A percentile compares a stretch with the other conserved stretches of the same genome.
These are phyloP conservation scores for Emydocephalus ijimae DNA, from an alignment of 2,113 vertebrate genomes.

Conservation along the genomic window DNA sequence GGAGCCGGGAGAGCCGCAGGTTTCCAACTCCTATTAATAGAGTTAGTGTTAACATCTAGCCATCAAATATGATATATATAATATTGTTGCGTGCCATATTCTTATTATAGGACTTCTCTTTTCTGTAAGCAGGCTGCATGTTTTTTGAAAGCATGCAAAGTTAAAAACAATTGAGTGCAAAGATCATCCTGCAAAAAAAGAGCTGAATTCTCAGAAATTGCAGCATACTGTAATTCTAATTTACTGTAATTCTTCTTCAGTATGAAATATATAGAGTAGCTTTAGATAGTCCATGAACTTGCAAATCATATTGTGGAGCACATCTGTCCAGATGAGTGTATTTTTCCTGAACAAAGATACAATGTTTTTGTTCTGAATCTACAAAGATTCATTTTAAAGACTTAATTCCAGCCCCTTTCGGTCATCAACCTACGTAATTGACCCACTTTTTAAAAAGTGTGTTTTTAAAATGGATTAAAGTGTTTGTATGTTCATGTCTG, in stretches of 20 bases:
- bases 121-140: neutral
- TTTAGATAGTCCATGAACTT: neutral
- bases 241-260: neutral
- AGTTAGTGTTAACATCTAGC: neutral
- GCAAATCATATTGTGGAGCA: neutral
- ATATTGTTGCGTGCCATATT: neutral
- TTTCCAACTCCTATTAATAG: neutral
- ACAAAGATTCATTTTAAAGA: constrained; percentile 30
- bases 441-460: neutral
- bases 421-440: constrained; percentile 37
- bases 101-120: neutral
- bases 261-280: neutral
- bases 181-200: constrained; percentile 1
- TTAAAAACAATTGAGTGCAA: neutral
- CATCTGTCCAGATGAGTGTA: neutral
- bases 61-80: neutral
- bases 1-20: neutral
- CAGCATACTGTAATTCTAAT: neutral
- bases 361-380: constrained; percentile 11
- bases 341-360: constrained; percentile 33
- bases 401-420: neutral
- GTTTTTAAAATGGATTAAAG: constrained; percentile 30
- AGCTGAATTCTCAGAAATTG: neutral
- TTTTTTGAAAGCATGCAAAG: neutral
- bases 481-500: constrained; percentile 28